Base-by-base conservation (phyloP, 1,140 invertebrate species). In the Drosophila kohkoa region DNA sequence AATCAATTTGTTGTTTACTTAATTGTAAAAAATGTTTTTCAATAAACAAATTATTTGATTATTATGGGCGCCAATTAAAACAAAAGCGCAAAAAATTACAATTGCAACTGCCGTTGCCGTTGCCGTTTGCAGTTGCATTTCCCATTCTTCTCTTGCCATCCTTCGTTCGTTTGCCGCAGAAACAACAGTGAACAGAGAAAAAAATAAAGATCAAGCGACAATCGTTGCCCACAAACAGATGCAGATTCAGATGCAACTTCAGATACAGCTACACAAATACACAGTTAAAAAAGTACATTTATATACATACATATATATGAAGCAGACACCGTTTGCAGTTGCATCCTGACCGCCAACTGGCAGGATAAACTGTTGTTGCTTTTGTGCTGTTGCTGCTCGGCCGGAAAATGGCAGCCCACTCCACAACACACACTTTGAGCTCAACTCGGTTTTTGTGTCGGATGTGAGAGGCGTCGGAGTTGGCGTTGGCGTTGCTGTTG, bases 11-110 rank as follows among this genome's bases (percentile, higher is more conserved):
- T 89, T 89, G 85, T 89, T 89, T 90, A 89, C 85, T 81, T 89
- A 89, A 89, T 89, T 89, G 86, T 90, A 89, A 89, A 89, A 89
- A 89, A 89, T 89, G 85, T 89, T 89, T 75, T 89, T 89, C 85
- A 89, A 89, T 89, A 89, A 89, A 89, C 85, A 89, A 89, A 89
- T 89, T 89, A 89, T 89, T 89, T 89, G 85, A 89, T 89, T 89
- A 89, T 89, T 89, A 89, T 89, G 81, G 86, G 73, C 81, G 78
- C 78, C 85, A 89, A 89, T 89, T 89, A 89, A 89, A 89, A 89
- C 78, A 90, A 85, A 79, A 76, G 81, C 62, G 45, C 46, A 52
- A 75, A 63, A 71, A 71, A 71, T 52, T 54, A 71, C 41, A 71
- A 75, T 64, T 46, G 65, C 67, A 38, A 55, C 62, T 52, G 59